phyloP scores from a whole-genome alignment of 2,888 invertebrate genomes.

The Lasius platythorax region DNA sequence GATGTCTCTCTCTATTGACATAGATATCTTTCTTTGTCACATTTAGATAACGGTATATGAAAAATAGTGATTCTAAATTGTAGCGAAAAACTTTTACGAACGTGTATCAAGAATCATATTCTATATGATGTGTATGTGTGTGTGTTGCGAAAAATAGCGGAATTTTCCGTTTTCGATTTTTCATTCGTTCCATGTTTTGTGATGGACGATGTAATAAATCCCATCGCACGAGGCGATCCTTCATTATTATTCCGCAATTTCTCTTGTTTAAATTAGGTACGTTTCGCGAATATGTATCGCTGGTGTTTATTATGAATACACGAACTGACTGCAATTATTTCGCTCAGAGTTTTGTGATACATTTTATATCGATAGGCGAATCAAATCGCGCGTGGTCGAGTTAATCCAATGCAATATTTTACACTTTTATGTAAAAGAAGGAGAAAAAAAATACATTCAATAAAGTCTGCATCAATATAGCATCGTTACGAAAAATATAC shows the following conservation, averaged over 20 bases:
- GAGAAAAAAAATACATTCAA: slow-evolving; percentile 15
- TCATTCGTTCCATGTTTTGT: not conserved
- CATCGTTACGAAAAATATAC: slow-evolving; percentile 26
- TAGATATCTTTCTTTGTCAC: not conserved
- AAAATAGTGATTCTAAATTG: not conserved
- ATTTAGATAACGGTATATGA: not conserved
- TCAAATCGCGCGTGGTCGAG: slow-evolving; percentile 17
- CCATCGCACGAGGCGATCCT: not conserved
- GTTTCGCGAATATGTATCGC: slow-evolving; percentile 17
- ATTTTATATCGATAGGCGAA: slow-evolving; percentile 38
- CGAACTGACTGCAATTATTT: slow-evolving; percentile 23
- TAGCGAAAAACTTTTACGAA: not conserved
- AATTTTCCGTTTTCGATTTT: slow-evolving; percentile 11
- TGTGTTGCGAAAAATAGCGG: not conserved
- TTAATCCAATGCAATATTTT: slow-evolving; percentile 44
- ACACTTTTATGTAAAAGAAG: not conserved
- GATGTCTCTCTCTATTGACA: not conserved
- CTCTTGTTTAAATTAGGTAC: not conserved
- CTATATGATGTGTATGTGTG: not conserved
- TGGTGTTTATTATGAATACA: slow-evolving; percentile 19
- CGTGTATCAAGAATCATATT: not conserved
- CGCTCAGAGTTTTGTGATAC: slow-evolving; percentile 4
- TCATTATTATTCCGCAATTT: not conserved
- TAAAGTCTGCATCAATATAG: not conserved
- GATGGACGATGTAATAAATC: slow-evolving; percentile 28